A percentile compares a stretch with the other conserved stretches of the same genome.
Evolutionary conservation across 2,797 vertebrate genomes (phyloP).

Genomic region (Paramormyrops hopkinsi): DNA sequence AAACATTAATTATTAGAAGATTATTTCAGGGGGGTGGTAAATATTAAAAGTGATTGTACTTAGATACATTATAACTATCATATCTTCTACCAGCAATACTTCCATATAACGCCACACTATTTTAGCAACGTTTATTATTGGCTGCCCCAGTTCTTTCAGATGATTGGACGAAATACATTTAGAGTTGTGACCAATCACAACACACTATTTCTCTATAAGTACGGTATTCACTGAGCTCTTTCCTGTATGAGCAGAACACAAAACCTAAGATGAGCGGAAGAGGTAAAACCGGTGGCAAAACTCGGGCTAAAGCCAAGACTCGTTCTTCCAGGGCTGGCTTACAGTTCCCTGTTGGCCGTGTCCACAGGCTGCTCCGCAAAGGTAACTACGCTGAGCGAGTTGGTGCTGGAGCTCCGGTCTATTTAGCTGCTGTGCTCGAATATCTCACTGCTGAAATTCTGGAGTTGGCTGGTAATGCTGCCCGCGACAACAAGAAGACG

Average conservation of each 20-base stretch:
- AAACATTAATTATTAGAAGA: not conserved
- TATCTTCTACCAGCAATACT: not conserved
- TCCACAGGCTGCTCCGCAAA: not conserved
- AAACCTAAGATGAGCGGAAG: not conserved
- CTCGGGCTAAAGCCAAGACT: not conserved
- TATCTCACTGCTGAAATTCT: no score
- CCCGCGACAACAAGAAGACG: no score
- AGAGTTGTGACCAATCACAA: not conserved
- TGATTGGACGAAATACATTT: not conserved
- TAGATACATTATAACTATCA: not conserved
- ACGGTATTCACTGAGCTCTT: not conserved
- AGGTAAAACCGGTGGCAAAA: not conserved
- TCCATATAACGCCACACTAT: not conserved
- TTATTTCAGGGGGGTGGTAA: not conserved
- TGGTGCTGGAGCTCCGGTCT: no score
- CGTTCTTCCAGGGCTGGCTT: not conserved
- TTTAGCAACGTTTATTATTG: not conserved
- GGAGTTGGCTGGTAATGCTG: no score
- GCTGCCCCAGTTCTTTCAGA: not conserved
- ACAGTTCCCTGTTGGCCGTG: not conserved
- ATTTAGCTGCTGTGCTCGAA: no score
- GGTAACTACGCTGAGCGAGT: not conserved
- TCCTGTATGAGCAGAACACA: rapidly evolving
- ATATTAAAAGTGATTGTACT: not conserved
- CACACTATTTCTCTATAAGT: not conserved